phyloP scores from a whole-genome alignment of 1,140 invertebrate species.

The Asobara japonica region DNA sequence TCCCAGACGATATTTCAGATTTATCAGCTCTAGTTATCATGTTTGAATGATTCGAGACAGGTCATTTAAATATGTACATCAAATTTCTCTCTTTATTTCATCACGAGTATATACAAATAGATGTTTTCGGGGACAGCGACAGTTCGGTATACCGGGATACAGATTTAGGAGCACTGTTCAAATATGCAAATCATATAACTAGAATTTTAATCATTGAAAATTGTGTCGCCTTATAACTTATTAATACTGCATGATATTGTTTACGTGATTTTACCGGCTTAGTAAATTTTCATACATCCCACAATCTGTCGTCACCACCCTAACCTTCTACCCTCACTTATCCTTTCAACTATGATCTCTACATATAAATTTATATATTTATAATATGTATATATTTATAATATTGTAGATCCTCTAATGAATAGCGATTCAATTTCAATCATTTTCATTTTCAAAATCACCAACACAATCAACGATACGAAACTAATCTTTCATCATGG shows the following conservation, averaged over 20 bases:
- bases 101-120: conserved; percentile 66
- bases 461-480: not conserved
- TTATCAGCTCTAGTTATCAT: too few species aligned
- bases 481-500: not conserved
- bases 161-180: conserved; percentile 24
- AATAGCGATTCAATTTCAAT: conserved; percentile 22
- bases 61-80: conserved; percentile 62
- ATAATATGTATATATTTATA: conserved; percentile 30
- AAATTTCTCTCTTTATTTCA: conserved; percentile 57
- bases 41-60: conserved; percentile 26
- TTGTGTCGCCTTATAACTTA: conserved; percentile 53
- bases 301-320: not conserved
- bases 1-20: too few species aligned
- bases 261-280: not conserved
- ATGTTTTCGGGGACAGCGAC: conserved; percentile 52
- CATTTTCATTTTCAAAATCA: conserved; percentile 8
- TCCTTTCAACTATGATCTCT: conserved; percentile 22
- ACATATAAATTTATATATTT: conserved; percentile 32
- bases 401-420: conserved; percentile 11
- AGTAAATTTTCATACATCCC: not conserved
- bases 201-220: not conserved
- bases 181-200: not conserved
- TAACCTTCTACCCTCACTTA: not conserved
- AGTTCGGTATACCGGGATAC: conserved; percentile 32
- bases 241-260: conserved; percentile 64